A percentile compares a stretch with the other conserved stretches of the same genome.
Evolutionary conservation across 2,888 invertebrate genomes (phyloP).

Genomic region (Tetanocera ferruginea): DNA sequence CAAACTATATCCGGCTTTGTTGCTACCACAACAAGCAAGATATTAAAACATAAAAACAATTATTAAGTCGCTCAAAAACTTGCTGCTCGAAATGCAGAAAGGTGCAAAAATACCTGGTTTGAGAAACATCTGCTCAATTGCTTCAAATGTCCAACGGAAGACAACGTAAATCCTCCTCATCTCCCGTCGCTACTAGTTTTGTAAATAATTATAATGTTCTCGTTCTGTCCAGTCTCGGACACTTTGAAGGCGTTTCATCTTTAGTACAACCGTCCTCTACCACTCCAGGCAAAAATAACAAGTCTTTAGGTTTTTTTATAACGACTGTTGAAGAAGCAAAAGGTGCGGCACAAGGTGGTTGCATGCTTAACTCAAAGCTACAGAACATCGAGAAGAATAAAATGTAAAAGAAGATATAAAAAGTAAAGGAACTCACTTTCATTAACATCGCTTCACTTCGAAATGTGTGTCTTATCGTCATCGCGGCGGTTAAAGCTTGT

Average conservation of each 20-base stretch:
- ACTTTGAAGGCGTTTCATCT: neutral
- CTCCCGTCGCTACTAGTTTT: neutral
- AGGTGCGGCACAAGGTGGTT: too few relatives aligned
- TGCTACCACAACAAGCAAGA: neutral
- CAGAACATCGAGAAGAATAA: too few relatives aligned
- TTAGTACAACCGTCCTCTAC: neutral
- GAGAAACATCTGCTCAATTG: constrained; percentile 1
- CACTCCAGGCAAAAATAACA: neutral
- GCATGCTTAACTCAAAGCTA: too few relatives aligned
- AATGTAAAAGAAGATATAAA: too few relatives aligned
- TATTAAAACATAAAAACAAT: neutral
- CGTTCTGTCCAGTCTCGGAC: neutral
- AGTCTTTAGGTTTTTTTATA: neutral
- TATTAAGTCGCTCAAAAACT: too few relatives aligned
- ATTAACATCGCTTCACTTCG: neutral
- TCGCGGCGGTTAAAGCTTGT: neutral
- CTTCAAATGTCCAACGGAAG: neutral
- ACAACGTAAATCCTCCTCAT: neutral
- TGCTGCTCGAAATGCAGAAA: neutral
- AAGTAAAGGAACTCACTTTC: neutral
- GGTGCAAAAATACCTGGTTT: neutral
- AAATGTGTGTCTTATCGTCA: constrained; percentile 1
- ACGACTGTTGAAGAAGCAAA: too few relatives aligned
- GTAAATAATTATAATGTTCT: neutral
- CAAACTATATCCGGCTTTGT: too few relatives aligned